These are phyloP conservation scores for Echinops telfairi DNA, from an alignment of 2,113 vertebrate species.

Conservation along the genomic window DNA sequence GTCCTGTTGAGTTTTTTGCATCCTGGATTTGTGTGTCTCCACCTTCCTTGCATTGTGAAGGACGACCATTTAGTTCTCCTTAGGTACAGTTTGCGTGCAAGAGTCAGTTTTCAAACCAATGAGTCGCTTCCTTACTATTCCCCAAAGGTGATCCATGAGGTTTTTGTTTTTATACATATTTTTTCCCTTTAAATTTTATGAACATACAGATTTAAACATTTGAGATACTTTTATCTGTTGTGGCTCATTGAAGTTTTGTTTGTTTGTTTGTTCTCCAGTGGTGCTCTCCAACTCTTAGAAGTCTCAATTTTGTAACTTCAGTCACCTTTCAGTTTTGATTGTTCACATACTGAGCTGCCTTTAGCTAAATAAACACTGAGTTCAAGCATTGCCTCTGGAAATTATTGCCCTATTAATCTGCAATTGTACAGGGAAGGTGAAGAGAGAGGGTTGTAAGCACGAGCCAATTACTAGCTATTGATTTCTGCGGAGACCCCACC, in stretches of 20 bases:
- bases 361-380: constrained; percentile 35
- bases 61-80: constrained; percentile 2
- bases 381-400: constrained; percentile 36
- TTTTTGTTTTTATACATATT: neutral
- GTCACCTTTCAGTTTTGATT: neutral
- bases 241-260: neutral
- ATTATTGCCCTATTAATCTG: neutral
- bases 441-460: neutral
- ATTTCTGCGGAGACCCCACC: neutral
- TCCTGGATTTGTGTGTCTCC: constrained; percentile 20
- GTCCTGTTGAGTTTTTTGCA: neutral
- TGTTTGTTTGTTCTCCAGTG: neutral
- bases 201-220: constrained; percentile 1
- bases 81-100: neutral
- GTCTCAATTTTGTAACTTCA: constrained; percentile 20
- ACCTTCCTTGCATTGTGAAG: neutral
- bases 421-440: neutral
- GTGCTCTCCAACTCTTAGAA: neutral
- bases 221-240: constrained; percentile 6
- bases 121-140: neutral
- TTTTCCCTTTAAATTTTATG: neutral
- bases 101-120: constrained; percentile 46
- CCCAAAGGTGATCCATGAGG: neutral
- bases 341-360: neutral
- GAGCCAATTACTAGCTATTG: neutral